Base-by-base conservation (phyloP, 2,113 vertebrate species). In the Hymenochirus boettgeri region DNA sequence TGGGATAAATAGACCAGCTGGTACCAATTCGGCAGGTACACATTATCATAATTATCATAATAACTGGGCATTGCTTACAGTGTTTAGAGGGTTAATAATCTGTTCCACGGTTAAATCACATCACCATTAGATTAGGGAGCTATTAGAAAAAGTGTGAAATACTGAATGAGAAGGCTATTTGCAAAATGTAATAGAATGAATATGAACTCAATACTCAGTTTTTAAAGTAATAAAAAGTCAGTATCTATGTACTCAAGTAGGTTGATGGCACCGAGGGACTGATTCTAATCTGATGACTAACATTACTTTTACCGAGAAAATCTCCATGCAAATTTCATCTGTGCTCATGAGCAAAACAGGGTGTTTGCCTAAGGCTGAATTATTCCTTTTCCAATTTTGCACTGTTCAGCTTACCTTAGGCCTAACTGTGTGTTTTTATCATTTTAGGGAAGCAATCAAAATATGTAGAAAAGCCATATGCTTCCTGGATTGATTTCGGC, bases 321-420 rank as follows among this genome's bases (percentile, higher is more conserved):
- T 57, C 51, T 74, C 61, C 56, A 72, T 51, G 57, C 42, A 70
- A 74, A 70, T 74, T 71, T 69, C 39, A 61, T 70, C 58, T n/a
- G 45, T 47, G 59, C 57, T 46, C 70, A 65, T 26, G 65, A 74
- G 75, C 25, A 75, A 76, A 73, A 81, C 57, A 75, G 50, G 71
- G 50, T 29, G 11, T 75, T 69, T 72, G 78, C 77, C 77, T 73
- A 78, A 82, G 77, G 82, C 76, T 74, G 77, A 79, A 81, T 71
- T 63, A 76, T 51, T 71, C 79, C 47, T 57, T 74, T 77, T 65
- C 69, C 39, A 61, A 58, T 65, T 39, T 42, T 71, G 80, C 79
- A 81, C 76, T 67, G 76, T 74, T 78, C 75, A 67, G 75, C 81
- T 82, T 81, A 80, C 83, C 70, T 2, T 80, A 79, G 75, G 2